A percentile compares a stretch with the other conserved stretches of the same genome.
These are phyloP conservation scores for Ophion slaviceki DNA, from an alignment of 2,888 invertebrate species.

Conservation along the genomic window DNA sequence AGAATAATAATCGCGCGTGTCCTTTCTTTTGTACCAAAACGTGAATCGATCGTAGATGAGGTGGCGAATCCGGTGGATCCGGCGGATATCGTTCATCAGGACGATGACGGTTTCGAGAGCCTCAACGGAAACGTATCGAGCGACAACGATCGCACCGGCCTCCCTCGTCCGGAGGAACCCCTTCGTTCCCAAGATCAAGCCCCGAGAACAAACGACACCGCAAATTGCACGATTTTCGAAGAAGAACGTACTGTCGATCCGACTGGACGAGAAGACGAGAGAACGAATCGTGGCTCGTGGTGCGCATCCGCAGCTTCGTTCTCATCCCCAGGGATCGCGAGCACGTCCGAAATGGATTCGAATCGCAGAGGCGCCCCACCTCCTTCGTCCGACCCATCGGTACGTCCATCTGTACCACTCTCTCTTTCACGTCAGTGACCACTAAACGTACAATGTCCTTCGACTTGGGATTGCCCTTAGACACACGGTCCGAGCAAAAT, in stretches of 20 bases:
- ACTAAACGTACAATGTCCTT: not conserved
- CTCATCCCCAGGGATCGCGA: constrained; percentile 64
- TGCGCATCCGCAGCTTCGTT: not conserved
- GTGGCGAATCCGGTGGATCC: constrained; percentile 72
- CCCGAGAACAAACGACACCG: constrained; percentile 27
- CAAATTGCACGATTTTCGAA: constrained; percentile 36
- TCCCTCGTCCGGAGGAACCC: constrained; percentile 59
- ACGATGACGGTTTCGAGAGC: constrained; percentile 94
- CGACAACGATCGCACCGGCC: constrained; percentile 86
- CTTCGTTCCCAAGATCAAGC: constrained; percentile 4
- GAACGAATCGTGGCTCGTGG: not conserved
- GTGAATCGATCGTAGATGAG: constrained; percentile 64
- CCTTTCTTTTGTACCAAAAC: not conserved
- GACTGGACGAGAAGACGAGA: not conserved
- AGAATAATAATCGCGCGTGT: not conserved
- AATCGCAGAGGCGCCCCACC: constrained; percentile 64
- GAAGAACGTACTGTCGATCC: not conserved
- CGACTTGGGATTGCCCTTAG: not conserved
- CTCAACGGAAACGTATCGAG: constrained; percentile 92
- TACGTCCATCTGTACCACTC: not conserved
- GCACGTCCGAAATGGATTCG: constrained; percentile 70
- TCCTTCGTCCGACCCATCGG: not conserved
- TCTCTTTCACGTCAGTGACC: not conserved
- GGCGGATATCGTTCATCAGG: constrained; percentile 82
- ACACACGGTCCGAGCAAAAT: constrained; percentile 62